These are phyloP conservation scores for Thermophis baileyi DNA, from an alignment of 2,113 vertebrate species.

Conservation along the genomic window DNA sequence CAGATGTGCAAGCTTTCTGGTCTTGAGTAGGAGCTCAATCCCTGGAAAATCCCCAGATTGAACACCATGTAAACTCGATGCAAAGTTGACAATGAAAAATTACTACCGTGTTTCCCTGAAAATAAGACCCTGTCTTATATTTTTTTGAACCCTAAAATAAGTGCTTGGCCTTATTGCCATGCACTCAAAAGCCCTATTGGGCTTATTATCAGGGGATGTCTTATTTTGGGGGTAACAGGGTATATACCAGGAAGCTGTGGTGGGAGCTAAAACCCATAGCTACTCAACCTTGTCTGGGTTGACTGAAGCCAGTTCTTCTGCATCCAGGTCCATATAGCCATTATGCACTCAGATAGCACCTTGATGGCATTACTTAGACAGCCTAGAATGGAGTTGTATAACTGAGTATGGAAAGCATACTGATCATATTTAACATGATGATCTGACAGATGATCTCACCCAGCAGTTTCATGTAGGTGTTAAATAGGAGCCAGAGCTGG, in stretches of 20 bases:
- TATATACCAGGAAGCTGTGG: not conserved
- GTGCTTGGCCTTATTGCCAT: no score
- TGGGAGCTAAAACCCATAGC: not conserved
- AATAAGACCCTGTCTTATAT: no score
- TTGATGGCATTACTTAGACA: not conserved
- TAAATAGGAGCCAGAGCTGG: not conserved
- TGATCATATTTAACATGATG: not conserved
- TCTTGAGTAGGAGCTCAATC: not conserved
- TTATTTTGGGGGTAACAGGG: no score
- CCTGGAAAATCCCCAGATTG: not conserved
- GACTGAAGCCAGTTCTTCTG: not conserved
- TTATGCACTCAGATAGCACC: not conserved
- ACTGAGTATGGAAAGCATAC: not conserved
- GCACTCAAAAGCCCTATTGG: no score
- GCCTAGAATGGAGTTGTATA: not conserved
- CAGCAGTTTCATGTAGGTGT: not conserved
- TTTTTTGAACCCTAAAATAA: no score
- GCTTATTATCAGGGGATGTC: no score
- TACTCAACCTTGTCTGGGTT: not conserved
- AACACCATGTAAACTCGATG: not conserved
- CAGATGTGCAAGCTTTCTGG: not conserved
- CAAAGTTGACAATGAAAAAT: not conserved
- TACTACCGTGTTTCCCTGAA: no score
- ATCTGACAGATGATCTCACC: not conserved
- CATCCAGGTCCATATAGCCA: not conserved